phyloP scores from a whole-genome alignment of 2,888 invertebrate species.

The Sylvicola cinctus region DNA sequence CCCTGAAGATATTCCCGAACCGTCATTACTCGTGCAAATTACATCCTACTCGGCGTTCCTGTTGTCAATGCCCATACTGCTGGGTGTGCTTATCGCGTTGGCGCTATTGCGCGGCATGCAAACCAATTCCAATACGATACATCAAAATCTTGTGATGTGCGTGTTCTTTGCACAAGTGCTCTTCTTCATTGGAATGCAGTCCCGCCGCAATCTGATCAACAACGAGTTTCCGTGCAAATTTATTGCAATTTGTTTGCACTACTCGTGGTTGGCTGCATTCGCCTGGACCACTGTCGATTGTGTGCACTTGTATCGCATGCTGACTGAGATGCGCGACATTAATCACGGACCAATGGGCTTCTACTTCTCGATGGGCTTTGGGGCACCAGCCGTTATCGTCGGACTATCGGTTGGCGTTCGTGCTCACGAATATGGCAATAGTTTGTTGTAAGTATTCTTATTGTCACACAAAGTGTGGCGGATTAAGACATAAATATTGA shows the following conservation, averaged over 20 bases:
- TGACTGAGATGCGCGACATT: conserved; percentile 88
- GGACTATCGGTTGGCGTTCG: conserved; percentile 80
- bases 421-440: conserved; percentile 88
- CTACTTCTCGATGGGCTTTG: conserved; percentile 83
- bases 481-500: too few relatives aligned
- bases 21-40: conserved; percentile 64
- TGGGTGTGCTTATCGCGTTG: conserved; percentile 59
- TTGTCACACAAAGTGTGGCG: background rate
- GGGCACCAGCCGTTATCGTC: conserved; percentile 75
- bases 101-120: conserved; percentile 65
- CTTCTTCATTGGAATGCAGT: conserved; percentile 73
- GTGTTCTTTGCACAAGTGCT: conserved; percentile 70
- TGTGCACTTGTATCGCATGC: conserved; percentile 78
- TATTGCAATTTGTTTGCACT: conserved; percentile 77
- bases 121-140: conserved; percentile 84
- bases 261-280: conserved; percentile 78
- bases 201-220: conserved; percentile 54
- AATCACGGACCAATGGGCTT: conserved; percentile 88
- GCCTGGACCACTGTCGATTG: conserved; percentile 86
- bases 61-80: conserved; percentile 58
- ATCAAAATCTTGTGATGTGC: conserved; percentile 81
- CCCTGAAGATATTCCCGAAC: conserved; percentile 75
- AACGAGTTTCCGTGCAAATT: conserved; percentile 80
- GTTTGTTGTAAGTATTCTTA: conserved; percentile 57
- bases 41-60: conserved; percentile 79